Base-by-base conservation (phyloP, 2,113 vertebrate genomes). In the Ophiodon elongatus region DNA sequence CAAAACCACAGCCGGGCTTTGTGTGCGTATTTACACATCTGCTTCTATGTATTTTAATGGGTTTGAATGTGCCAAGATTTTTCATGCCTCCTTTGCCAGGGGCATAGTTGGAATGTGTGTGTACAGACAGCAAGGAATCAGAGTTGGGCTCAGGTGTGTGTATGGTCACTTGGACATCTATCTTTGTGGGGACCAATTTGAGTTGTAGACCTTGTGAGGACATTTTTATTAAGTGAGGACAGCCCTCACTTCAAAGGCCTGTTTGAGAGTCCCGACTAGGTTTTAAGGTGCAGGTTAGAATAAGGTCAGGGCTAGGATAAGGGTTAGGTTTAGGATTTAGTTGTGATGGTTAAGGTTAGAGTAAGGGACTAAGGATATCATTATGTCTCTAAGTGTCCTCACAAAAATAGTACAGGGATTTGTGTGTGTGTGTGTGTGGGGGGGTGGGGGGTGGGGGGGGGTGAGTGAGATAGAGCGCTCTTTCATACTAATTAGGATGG, bases 401-500 rank as follows among this genome's bases (percentile, higher is more conserved):
- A 57, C 10, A 25, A 27, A 27, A 27, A 29, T 59, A 6, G 11
- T 29, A 59, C 25, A 59, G 1, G 21, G 8, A 14, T 83, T 54
- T 81, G 79, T 66, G 56, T 54, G 67, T 59, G 56, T 50, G 64
- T 69, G 14, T 56, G 71, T 67, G 14, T 66, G 56, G 45, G 67
- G 52, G 56, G 39, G 37, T 45, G 25, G 35, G 13, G 1, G 11
- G 25, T 65, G n/a, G 27, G 29, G 27, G 63, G 39, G 52, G 39
- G 70, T 45, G 47, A n/a, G 74, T 9, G n/a, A 13, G 78, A 79
- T 87, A 74, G 54, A 86, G 47, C 59, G 23, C 50, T 45, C 81
- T 39, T 70, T 82, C 82, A 91, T 69, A n/a, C 72, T 89, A 90
- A 94, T 93, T 86, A 83, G 82, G 78, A 82, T 54, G 62, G 82